Conservation (phyloP, 2,113 vertebrate species). For the Ursus arctos region DNA sequence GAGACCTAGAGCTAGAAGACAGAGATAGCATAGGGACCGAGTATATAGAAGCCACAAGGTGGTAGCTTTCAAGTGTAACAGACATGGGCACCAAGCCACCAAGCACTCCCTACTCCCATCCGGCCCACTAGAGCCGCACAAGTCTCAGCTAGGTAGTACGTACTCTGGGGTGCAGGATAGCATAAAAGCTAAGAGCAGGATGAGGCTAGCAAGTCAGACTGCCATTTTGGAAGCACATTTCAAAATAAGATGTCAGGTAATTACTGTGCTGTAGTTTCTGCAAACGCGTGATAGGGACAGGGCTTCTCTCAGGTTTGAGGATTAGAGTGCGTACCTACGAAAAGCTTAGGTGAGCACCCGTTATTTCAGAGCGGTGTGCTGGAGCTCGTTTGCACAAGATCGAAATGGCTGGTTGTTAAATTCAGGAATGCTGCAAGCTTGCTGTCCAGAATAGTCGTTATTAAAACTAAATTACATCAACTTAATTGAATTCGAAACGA, state of each 20-base stretch:
- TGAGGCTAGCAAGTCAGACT: neutral
- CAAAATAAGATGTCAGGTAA: neutral
- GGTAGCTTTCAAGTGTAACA: neutral
- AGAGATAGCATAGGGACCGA: neutral
- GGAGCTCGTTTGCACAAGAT: neutral
- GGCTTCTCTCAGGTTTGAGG: neutral
- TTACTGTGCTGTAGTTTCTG: neutral
- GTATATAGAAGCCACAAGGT: neutral
- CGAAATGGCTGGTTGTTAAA: neutral
- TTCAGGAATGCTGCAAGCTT: neutral
- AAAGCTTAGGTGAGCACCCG: neutral
- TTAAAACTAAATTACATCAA: neutral
- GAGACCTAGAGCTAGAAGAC: neutral
- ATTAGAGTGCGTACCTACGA: neutral
- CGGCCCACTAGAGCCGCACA: accelerated
- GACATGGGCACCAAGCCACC: neutral
- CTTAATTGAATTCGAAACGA: neutral
- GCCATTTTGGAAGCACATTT: neutral
- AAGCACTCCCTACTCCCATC: neutral
- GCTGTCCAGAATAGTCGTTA: neutral
- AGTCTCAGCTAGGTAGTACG: neutral
- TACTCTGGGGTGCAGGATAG: too few species aligned
- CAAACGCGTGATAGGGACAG: neutral
- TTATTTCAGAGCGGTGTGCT: neutral
- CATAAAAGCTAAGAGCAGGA: neutral